Evolutionary conservation across 2,113 vertebrate species (phyloP), one percentile per base, ranked within the genome.

Genomic region (Aegotheles bennettii): DNA sequence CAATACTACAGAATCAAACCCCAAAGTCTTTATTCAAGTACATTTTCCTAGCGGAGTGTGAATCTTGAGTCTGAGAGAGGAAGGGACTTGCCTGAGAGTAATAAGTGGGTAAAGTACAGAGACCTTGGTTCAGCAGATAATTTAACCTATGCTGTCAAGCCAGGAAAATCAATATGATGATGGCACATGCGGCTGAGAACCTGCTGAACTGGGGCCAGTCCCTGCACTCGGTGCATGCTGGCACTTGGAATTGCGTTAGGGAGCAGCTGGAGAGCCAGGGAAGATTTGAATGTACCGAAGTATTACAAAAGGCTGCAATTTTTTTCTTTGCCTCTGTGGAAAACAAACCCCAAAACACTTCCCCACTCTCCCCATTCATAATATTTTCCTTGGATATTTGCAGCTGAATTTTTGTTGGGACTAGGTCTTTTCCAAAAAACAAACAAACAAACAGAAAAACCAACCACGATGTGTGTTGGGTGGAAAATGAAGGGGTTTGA

Each of bases 1-100:
- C 29, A 26, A 15, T 29, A 12, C 28, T 17, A 16, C 0, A 0
- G 31, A 12, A 17, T 79, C 56, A 16, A 13, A 36, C 1, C 45
- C 31, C 38, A 18, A 53, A 40, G 14, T 40, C 42, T 84, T 64
- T 38, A 35, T 47, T 69, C 48, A 29, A 29, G 48, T 9, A 8
- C 31, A 25, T 16, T 40, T 43, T 64, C 36, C 68, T 7, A 0
- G 26, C 1, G 5, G n/a, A 40, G 11, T 35, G 33, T 73, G 75
- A 73, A 26, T 36, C 51, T 65, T 16, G 61, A 31, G 50, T 3
- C 42, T 45, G 35, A 13, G 61, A 76, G 83, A 38, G 47, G 53
- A 61, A 40, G 45, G 24, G 53, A 87, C 87, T 70, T 67, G 36
- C 6, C 42, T 75, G 82, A 47, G 43, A 16, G 40, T 40, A 26